These are phyloP conservation scores for Rhodinocichla rosea DNA, from an alignment of 2,113 vertebrate species.

Conservation along the genomic window DNA sequence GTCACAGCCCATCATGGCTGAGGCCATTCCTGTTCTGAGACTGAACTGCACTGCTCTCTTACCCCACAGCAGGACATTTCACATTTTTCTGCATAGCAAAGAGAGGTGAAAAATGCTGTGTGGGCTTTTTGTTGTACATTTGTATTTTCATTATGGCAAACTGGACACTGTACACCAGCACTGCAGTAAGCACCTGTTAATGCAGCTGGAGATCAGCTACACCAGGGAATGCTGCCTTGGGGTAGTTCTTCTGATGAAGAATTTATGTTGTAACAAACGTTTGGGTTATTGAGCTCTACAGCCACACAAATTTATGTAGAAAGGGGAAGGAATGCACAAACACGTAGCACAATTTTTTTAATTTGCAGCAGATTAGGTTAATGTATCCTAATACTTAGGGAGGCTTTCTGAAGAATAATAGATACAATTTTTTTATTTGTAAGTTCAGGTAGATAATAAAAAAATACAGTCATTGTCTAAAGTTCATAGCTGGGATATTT, in stretches of 20 bases:
- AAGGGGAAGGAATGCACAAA: background rate
- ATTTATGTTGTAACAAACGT: background rate
- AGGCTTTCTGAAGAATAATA: background rate
- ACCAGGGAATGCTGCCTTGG: background rate
- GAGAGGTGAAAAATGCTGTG: background rate
- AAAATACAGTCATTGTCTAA: background rate
- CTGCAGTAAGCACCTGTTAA: background rate
- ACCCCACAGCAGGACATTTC: background rate
- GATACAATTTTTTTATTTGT: background rate
- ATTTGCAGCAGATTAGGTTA: background rate
- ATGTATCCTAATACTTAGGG: background rate
- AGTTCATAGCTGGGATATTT: background rate
- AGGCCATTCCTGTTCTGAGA: background rate
- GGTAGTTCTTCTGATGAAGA: background rate
- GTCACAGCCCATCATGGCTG: background rate
- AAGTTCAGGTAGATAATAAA: background rate
- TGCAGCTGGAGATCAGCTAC: background rate
- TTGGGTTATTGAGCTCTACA: background rate
- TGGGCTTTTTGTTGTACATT: background rate
- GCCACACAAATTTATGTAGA: background rate
- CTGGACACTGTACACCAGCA: rapidly evolving
- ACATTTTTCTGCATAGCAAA: background rate
- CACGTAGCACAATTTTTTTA: rapidly evolving
- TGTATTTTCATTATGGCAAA: background rate
- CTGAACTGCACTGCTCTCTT: background rate